Evolutionary conservation across 2,797 vertebrate species (phyloP).

Genomic region (Sebastes trivittatus): DNA sequence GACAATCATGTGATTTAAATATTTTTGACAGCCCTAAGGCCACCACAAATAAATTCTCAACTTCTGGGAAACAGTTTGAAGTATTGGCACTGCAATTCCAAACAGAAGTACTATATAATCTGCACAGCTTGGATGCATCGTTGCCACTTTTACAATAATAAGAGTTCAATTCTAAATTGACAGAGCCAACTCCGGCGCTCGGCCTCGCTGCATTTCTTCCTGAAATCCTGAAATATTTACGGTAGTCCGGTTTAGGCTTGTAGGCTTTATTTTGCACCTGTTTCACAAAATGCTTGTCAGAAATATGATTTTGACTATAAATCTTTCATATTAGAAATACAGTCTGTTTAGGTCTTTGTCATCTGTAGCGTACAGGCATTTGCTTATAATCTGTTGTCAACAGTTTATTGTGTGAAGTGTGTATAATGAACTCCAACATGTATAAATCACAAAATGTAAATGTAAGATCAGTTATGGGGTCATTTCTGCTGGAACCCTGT

Average conservation of each 20-base stretch:
- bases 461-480: conserved; percentile 1
- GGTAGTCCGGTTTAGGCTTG: background rate
- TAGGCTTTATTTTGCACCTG: conserved; percentile 36
- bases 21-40: too few relatives aligned
- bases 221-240: background rate
- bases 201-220: background rate
- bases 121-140: background rate
- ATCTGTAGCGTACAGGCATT: conserved; percentile 28
- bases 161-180: background rate
- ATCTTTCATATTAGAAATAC: background rate
- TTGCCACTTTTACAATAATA: background rate
- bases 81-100: conserved; percentile 14
- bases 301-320: conserved; percentile 15
- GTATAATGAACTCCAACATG: conserved; percentile 32
- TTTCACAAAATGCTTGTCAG: background rate
- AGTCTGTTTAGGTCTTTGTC: conserved; percentile 19
- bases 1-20: too few relatives aligned
- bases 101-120: conserved; percentile 4
- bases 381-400: conserved; percentile 23
- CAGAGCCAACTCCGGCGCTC: background rate
- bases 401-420: conserved; percentile 40
- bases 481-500: background rate
- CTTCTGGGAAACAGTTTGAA: conserved; percentile 6
- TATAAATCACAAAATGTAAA: conserved; percentile 30
- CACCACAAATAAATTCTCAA: background rate